Evolutionary conservation across 2,113 vertebrate genomes (phyloP), one percentile per base, ranked within the genome.

Genomic region (Morone saxatilis): DNA sequence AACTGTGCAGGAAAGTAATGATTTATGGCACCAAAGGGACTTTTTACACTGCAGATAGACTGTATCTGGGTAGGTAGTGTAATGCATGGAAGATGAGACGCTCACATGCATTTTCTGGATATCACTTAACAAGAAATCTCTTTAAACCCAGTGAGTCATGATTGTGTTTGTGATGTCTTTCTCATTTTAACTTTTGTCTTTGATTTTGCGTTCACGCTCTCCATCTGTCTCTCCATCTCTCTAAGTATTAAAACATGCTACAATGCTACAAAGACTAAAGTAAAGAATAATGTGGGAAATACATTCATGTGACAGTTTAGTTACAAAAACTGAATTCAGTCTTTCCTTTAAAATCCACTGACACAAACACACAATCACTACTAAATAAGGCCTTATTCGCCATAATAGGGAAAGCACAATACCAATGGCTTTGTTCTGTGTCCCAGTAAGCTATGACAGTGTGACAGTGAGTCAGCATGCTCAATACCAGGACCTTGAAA

Each of bases 1-100:
- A 72, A 54, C 6, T 11, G 41, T 38, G 48, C 7, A 4, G 36
- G 25, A 31, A 74, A 19, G 72, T 66, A 43, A 72, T 83, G 78
- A 91, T 85, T 73, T 71, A 80, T 71, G 70, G 36, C 69, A 83
- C 54, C 63, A 63, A 67, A 57, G 56, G 59, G 66, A 80, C 48
- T 16, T 36, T 25, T n/a, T 47, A 17, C 22, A 38, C 43, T 61
- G 62, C 73, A 68, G 81, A 73, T 31, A 47, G 16, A 57, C 62
- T 69, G 71, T 22, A 56, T 76, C 50, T 72, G 72, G 17, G 69
- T 16, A 48, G 47, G 17, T 31, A 47, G 63, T 40, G n/a, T 16
- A 10, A 2, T 54, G 57, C 38, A 63, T 40, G 54, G 82, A 61
- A 19, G 72, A 81, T 47, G 62, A 70, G 16, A 31, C 7, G n/a